Evolutionary conservation across 2,113 vertebrate species (phyloP).

Genomic region (Echinops telfairi): DNA sequence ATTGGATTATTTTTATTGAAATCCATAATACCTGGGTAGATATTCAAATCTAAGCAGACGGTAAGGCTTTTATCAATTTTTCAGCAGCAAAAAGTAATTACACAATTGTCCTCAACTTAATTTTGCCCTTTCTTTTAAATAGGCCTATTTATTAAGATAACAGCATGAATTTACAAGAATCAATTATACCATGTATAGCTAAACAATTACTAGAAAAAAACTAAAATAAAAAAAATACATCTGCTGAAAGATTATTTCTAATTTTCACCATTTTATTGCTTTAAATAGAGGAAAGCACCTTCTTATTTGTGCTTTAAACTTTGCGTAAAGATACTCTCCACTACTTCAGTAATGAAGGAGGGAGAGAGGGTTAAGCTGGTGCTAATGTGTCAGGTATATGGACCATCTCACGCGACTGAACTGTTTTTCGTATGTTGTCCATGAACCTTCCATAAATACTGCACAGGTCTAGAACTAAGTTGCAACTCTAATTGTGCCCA

Average conservation of each 20-base stretch:
- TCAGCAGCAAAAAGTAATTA: slow-evolving; percentile 3
- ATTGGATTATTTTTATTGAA: not conserved
- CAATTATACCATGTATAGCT: too few relatives aligned
- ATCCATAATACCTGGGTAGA: not conserved
- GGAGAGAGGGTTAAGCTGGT: not conserved
- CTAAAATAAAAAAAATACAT: not conserved
- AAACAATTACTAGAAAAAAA: slow-evolving; percentile 1
- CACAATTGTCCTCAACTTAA: not conserved
- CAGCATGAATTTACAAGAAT: too few relatives aligned
- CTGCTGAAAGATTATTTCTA: not conserved
- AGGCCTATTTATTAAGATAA: not conserved
- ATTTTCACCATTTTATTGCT: slow-evolving; percentile 27
- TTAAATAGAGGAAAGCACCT: not conserved
- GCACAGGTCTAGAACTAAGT: not conserved
- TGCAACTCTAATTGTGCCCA: not conserved
- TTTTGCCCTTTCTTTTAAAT: slow-evolving; percentile 44
- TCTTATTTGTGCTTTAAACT: not conserved
- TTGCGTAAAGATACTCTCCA: not conserved
- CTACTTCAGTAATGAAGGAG: not conserved
- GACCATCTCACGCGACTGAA: not conserved
- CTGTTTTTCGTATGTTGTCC: not conserved
- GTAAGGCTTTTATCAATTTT: not conserved
- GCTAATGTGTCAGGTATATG: not conserved
- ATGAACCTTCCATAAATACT: not conserved
- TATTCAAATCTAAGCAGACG: not conserved